Evolutionary conservation across 2,797 vertebrate species (phyloP), one percentile per base, ranked within the genome.

Genomic region (Neomorphus geoffroyi): DNA sequence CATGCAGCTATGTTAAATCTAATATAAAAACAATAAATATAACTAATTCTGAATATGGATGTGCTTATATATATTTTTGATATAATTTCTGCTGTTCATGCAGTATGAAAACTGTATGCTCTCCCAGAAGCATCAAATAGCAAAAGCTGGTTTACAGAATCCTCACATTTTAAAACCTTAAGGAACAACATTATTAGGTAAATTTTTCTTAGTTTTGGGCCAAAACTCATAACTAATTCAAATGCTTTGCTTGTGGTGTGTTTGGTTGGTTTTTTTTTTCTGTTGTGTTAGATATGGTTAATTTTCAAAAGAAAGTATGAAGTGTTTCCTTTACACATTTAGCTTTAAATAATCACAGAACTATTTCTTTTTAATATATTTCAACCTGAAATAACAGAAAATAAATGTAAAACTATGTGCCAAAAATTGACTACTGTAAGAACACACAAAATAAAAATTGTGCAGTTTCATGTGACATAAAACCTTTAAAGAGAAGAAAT

Each of bases 211-310:
- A 65, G 14, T 32, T 30, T 67, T 72, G 23, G 23, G 16, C 43
- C 16, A 60, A 56, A 91, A 85, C 7, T 51, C 21, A n/a, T 26
- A 15, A 45, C 18, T 64, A 78, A 65, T 61, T 88, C 3, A 22
- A 80, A 37, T n/a, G 62, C 3, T 41, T 79, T 4, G 1, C 7
- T 46, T 70, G 1, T 0, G 1, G 23, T 33, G 7, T 4, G 35
- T 33, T 22, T n/a, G n/a, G n/a, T n/a, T n/a, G n/a, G n/a, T 46
- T 46, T 51, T 53, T 45, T 46, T 57, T 61, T 48, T 10, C 33
- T 79, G 8, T 45, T 62, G n/a, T 33, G 8, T 18, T 23, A 61
- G 6, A 4, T 21, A 53, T 11, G 13, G 23, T 33, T 41, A 30
- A 12, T 86, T 92, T 86, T 57, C 10, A 50, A 88, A 86, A 71